A percentile compares a stretch with the other conserved stretches of the same genome.
Evolutionary conservation across 2,113 vertebrate genomes (phyloP).

Genomic region (Rhombomys opimus): DNA sequence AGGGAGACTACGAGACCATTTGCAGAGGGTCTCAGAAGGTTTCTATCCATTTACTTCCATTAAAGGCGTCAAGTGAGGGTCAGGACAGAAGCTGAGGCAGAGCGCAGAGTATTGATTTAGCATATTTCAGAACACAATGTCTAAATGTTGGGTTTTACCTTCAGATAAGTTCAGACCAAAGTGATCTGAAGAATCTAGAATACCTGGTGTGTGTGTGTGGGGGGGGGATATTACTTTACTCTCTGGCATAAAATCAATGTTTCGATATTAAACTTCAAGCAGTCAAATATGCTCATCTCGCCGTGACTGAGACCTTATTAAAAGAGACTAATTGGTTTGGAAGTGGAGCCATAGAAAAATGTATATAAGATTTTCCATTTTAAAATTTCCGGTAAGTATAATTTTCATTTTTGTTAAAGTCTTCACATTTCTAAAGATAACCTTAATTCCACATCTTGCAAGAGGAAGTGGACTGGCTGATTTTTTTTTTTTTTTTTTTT

Average conservation of each 20-base stretch:
- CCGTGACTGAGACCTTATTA: neutral
- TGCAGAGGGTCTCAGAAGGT: neutral
- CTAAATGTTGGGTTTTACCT: neutral
- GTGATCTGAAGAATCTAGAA: neutral
- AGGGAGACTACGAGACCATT: neutral
- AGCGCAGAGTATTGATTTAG: neutral
- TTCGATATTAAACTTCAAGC: neutral
- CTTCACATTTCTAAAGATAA: slow-evolving; percentile 59
- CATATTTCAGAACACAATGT: neutral
- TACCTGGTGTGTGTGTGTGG: neutral
- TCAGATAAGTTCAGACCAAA: neutral
- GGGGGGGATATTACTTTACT: neutral
- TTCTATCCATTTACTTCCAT: neutral
- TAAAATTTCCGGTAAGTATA: slow-evolving; percentile 18
- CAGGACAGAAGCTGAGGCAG: neutral
- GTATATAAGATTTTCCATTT: neutral
- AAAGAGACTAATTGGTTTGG: neutral
- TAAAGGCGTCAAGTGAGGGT: neutral
- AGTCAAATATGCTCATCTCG: neutral
- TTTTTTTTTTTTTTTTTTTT: neutral
- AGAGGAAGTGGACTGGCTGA: slow-evolving; percentile 28
- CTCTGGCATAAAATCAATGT: neutral
- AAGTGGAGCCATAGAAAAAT: neutral
- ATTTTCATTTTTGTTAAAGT: slow-evolving; percentile 53
- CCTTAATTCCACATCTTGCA: slow-evolving; percentile 24